These are phyloP conservation scores for Astyanax mexicanus DNA, from an alignment of 2,797 vertebrate genomes.

Conservation along the genomic window DNA sequence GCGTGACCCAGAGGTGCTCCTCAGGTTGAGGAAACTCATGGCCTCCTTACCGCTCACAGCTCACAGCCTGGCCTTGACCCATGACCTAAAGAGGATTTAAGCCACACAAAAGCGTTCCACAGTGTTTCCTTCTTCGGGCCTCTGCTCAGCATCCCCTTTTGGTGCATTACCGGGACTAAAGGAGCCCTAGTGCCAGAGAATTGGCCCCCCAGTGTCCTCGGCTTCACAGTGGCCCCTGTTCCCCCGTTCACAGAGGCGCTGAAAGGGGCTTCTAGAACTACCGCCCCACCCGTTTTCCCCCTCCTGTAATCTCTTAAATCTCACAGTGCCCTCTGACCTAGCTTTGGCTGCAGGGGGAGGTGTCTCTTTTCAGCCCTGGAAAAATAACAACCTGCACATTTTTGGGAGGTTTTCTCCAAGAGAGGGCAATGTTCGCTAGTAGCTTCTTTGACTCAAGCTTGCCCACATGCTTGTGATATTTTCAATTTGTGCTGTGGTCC, in stretches of 20 bases:
- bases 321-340: slow-evolving; percentile 51
- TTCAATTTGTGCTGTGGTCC: slow-evolving; percentile 8
- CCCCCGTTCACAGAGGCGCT: slow-evolving; percentile 33
- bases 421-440: slow-evolving; percentile 54
- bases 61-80: slow-evolving; percentile 51
- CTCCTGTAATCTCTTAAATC: slow-evolving; percentile 59
- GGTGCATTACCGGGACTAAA: slow-evolving; percentile 42
- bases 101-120: slow-evolving; percentile 48
- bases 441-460: slow-evolving; percentile 48
- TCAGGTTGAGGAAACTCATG: slow-evolving; percentile 35
- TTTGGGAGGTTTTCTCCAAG: slow-evolving; percentile 45
- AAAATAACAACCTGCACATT: slow-evolving; percentile 48
- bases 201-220: slow-evolving; percentile 28
- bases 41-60: no score
- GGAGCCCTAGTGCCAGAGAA: slow-evolving; percentile 47
- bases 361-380: slow-evolving; percentile 28
- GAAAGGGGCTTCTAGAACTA: slow-evolving; percentile 56
- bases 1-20: slow-evolving; percentile 39
- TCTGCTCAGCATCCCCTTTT: slow-evolving; percentile 52
- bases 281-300: background rate
- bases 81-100: slow-evolving; percentile 51
- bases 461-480: slow-evolving; percentile 36
- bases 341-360: slow-evolving; percentile 41
- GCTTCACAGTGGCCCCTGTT: slow-evolving; percentile 40
- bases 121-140: slow-evolving; percentile 36